Percentiles rank a stretch among this genome's conserved stretches.
Conservation (phyloP, 2,888 invertebrate species). For the Clanis bilineata region DNA sequence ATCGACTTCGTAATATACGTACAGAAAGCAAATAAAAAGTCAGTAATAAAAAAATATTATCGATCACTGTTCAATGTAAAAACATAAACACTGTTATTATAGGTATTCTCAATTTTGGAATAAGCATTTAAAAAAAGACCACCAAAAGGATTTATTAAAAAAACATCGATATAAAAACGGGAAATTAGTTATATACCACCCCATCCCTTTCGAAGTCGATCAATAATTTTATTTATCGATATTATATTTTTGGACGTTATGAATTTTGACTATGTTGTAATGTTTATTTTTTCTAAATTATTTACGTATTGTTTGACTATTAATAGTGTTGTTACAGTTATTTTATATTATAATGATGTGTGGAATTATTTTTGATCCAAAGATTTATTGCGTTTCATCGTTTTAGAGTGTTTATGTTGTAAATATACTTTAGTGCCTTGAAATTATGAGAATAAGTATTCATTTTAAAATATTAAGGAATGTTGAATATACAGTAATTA, state of each 20-base stretch:
- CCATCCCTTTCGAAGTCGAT: background rate
- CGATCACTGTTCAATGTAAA: no score
- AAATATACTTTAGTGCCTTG: conserved; percentile 50
- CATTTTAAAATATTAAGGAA: conserved; percentile 40
- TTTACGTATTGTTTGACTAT: conserved; percentile 17
- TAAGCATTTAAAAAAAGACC: no score
- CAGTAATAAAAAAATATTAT: no score
- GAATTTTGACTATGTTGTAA: conserved; percentile 19
- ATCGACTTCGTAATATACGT: background rate
- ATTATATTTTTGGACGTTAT: conserved; percentile 19
- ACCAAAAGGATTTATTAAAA: no score
- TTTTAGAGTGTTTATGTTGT: conserved; percentile 41
- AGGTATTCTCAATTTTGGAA: no score
- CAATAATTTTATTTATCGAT: background rate
- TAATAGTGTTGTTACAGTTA: conserved; percentile 1
- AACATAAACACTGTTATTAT: no score
- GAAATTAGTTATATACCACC: no score
- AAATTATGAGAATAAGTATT: conserved; percentile 36
- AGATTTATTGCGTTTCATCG: conserved; percentile 36
- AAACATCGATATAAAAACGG: background rate
- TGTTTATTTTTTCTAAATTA: conserved; percentile 17
- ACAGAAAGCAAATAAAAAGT: background rate
- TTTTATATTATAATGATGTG: conserved; percentile 24
- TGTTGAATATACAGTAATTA: conserved; percentile 38
- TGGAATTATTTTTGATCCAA: conserved; percentile 30